Base-by-base conservation (phyloP, 2,797 vertebrate species). In the Otolemur crassicaudatus region DNA sequence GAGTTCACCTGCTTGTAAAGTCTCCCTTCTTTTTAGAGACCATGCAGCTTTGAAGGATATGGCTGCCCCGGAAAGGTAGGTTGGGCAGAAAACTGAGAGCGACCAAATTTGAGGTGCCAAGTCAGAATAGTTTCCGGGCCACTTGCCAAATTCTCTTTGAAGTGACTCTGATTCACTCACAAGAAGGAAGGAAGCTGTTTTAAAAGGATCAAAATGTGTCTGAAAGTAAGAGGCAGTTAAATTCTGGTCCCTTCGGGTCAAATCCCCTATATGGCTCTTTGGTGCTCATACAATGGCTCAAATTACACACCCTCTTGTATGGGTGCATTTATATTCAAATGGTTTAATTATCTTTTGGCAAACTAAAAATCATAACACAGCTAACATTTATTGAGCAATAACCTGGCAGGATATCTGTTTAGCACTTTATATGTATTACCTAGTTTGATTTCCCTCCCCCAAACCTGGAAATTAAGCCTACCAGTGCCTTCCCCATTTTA, bases 121-220 rank as follows among this genome's bases (percentile, higher is more conserved):
- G 34, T n/a, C n/a, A 67, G 92, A 93, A 86, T 61, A 79, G 58
- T 73, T 81, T 25, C 1, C 19, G 60, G 80, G 17, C 63, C 65
- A 60, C 27, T 63, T 90, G 85, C 61, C 88, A 79, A 61, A 83
- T 94, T 90, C 65, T 87, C 80, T 92, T 92, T 75, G 58, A 94
- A 96, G 80, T 80, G 70, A 87, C 43, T 37, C 37, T 87, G 86
- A 94, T 90, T 97, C 67, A 93, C 56, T 63, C 61, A 4, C 29
- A 61, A 60, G 75, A 81, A 96, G 83, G 69, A 85, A 89, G 63
- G 58, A 94, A 89, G 34, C 27, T n/a, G 29, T 53, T 90, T 31
- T 31, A 69, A 82, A 90, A 91, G 87, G 86, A 79, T 81, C 37
- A 70, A 63, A 73, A 27, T 49, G 20, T n/a, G 5, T 72, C 61